Evolutionary conservation across 2,888 invertebrate species (phyloP).

Genomic region (Xestia c-nigrum): DNA sequence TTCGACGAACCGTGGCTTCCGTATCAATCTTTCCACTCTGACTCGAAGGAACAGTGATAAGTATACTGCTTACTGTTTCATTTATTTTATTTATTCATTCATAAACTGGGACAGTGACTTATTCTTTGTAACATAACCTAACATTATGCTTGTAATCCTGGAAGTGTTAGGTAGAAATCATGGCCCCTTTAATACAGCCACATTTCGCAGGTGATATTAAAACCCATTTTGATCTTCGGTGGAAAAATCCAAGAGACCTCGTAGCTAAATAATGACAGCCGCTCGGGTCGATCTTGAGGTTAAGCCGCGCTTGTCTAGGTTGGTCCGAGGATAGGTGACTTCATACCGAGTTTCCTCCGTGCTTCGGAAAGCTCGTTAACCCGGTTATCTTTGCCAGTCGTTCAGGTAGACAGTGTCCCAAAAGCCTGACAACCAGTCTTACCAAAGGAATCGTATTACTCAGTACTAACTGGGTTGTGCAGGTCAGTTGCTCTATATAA

Average conservation of each 20-base stretch:
- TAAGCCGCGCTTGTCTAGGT: too few species aligned
- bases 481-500: too few species aligned
- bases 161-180: neutral
- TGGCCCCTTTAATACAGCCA: neutral
- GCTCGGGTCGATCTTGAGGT: neutral
- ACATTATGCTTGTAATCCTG: neutral
- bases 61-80: conserved; percentile 3
- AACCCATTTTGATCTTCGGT: neutral
- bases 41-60: conserved; percentile 27
- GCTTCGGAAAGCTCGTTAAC: too few species aligned
- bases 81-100: conserved; percentile 41
- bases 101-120: neutral
- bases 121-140: neutral
- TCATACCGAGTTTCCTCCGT: neutral
- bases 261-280: neutral
- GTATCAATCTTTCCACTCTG: conserved; percentile 47
- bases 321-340: neutral
- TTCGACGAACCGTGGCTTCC: conserved; percentile 25
- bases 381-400: neutral
- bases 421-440: neutral
- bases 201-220: neutral
- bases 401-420: neutral
- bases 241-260: neutral
- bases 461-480: neutral
- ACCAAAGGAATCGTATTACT: neutral